Conservation (phyloP, 2,797 vertebrate species). For the Merluccius polli region DNA sequence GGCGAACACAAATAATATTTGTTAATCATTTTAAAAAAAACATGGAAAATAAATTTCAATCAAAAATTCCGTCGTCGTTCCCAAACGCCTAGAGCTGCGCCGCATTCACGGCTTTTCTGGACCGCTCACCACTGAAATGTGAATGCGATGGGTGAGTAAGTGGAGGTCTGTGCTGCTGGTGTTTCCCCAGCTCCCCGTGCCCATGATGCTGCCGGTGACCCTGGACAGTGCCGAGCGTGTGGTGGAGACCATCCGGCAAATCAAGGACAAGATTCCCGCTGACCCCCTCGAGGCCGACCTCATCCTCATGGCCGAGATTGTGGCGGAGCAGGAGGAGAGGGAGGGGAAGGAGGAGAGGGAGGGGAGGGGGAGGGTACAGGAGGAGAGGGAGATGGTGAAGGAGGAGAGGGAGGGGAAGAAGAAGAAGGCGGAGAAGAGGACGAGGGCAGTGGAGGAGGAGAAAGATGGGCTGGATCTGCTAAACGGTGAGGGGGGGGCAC, state of each 20-base stretch:
- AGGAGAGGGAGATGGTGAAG: slow-evolving; percentile 57
- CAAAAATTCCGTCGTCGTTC: no score
- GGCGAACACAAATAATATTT: no score
- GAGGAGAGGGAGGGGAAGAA: slow-evolving; percentile 72
- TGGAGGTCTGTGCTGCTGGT: no score
- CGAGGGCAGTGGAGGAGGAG: slow-evolving; percentile 59
- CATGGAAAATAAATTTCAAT: no score
- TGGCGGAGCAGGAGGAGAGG: slow-evolving; percentile 84
- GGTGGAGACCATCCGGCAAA: slow-evolving; percentile 84
- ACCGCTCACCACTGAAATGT: no score
- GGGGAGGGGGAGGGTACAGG: slow-evolving; percentile 79
- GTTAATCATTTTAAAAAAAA: no score
- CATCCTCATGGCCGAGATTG: slow-evolving; percentile 96
- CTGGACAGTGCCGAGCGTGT: slow-evolving; percentile 81
- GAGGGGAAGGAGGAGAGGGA: slow-evolving; percentile 15
- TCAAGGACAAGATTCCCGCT: slow-evolving; percentile 86
- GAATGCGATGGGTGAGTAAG: no score
- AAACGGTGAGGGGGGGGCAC: slow-evolving; percentile 75
- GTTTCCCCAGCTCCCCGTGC: slow-evolving; percentile 83
- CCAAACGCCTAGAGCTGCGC: no score
- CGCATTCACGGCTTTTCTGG: no score
- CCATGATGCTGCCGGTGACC: slow-evolving; percentile 87
- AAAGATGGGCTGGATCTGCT: slow-evolving; percentile 66
- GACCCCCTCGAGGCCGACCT: slow-evolving; percentile 92
- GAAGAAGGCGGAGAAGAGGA: slow-evolving; percentile 43